Conservation (phyloP, 2,797 vertebrate genomes). For the Antrozous pallidus region DNA sequence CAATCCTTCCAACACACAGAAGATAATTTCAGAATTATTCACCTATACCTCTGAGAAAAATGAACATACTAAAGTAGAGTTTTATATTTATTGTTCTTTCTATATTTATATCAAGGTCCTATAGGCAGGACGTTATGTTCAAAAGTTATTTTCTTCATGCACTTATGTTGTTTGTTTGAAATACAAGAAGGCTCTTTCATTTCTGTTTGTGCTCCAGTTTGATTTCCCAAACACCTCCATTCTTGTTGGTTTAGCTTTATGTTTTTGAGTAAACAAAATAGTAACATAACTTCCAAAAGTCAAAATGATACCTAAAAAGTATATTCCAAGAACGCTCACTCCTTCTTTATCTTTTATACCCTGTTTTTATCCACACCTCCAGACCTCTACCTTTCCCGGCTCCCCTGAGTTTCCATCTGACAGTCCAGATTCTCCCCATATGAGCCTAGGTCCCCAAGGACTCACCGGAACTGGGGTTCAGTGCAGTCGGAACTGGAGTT, state of each 20-base stretch:
- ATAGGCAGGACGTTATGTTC: not conserved
- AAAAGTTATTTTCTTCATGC: not conserved
- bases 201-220: not conserved
- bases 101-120: not conserved
- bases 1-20: not conserved
- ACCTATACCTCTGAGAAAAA: not conserved
- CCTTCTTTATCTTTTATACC: not conserved
- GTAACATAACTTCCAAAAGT: not conserved
- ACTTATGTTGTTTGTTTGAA: not conserved
- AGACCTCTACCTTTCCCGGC: too few relatives aligned
- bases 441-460: too few relatives aligned
- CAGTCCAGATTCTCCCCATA: too few relatives aligned
- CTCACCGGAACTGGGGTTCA: too few relatives aligned
- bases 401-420: too few relatives aligned
- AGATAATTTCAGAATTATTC: slow-evolving; percentile 10
- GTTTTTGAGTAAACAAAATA: slow-evolving; percentile 24
- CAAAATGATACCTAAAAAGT: not conserved
- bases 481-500: too few relatives aligned
- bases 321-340: not conserved
- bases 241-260: slow-evolving; percentile 18
- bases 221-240: not conserved
- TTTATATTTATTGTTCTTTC: not conserved
- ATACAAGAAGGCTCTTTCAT: not conserved
- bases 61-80: not conserved
- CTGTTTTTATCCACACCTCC: not conserved